Base-by-base conservation (phyloP, 2,888 invertebrate species). In the Parelbella ahira region DNA sequence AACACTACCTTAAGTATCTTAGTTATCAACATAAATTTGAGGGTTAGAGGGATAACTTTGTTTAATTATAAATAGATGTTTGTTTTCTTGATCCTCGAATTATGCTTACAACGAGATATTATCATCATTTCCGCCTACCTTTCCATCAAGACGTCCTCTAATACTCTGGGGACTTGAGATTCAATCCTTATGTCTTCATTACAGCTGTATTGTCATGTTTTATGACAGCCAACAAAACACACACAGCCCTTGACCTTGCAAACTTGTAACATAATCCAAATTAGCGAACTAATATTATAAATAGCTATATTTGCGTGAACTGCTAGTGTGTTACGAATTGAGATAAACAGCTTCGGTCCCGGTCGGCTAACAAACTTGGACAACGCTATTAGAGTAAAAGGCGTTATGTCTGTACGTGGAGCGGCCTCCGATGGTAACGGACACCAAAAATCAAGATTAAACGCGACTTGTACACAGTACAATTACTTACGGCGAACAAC, bases 401-500 rank as follows among this genome's bases (percentile, higher is more conserved):
- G 42, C 28, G 42, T 34, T 27, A 34, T 20, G 21, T 27, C 2
- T 19, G 25, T 37, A 41, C 41, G 33, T 34, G 42, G 34, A 29
- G 6, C 20, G 27, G 27, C 37, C n/a, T 37, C 19, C 36, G 11
- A 25, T 7, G 36, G 36, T 18, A 28, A 28, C 23, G 27, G 19
- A 7, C 36, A 25, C 43, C 43, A 43, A 43, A 43, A 43, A 43
- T 43, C 43, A 43, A 43, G 43, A 43, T 37, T 43, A 43, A 43
- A 43, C 30, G 29, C 21, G 10, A 50, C 44, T 48, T 50, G 51
- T 50, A 51, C 51, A 49, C 43, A 49, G 48, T 45, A 57, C 57
- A 60, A 56, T 58, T 55, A 56, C 51, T 54, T 53, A 48, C 44
- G 41, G 19, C 13, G 33, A 54, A 53, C 53, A 58, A 45, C 52